Evolutionary conservation across 2,113 vertebrate genomes (phyloP).

Genomic region (Rhinoderma darwinii): DNA sequence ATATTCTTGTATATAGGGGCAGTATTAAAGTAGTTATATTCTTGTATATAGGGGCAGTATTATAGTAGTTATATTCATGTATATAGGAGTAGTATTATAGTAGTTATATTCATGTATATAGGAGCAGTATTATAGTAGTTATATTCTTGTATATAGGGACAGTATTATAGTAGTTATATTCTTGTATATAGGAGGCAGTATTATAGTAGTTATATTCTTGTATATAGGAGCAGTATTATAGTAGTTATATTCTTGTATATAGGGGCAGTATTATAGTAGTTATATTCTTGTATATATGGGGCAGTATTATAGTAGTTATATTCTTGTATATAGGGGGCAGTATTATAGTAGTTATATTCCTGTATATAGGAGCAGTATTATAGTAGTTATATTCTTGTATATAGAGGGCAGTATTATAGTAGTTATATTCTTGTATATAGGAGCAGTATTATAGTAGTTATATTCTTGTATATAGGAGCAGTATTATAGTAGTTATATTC

Average conservation of each 20-base stretch:
- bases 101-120: background rate
- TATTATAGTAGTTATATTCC: conserved; percentile 13
- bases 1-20: background rate
- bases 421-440: background rate
- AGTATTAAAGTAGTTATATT: background rate
- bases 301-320: background rate
- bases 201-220: too few species aligned
- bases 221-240: too few species aligned
- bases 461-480: background rate
- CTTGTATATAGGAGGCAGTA: too few species aligned
- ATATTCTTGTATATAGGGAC: background rate
- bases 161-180: background rate
- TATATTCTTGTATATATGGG: too few species aligned
- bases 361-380: background rate
- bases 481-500: conserved; percentile 2
- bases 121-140: conserved; percentile 3
- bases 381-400: conserved; percentile 8
- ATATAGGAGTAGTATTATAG: background rate
- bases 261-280: too few species aligned
- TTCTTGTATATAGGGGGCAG: background rate
- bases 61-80: background rate
- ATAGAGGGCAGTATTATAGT: background rate
- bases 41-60: background rate
- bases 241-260: too few species aligned
- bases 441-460: background rate